Evolutionary conservation across 2,888 invertebrate species (phyloP), one percentile per base, ranked within the genome.

Genomic region (Lottia scabra): DNA sequence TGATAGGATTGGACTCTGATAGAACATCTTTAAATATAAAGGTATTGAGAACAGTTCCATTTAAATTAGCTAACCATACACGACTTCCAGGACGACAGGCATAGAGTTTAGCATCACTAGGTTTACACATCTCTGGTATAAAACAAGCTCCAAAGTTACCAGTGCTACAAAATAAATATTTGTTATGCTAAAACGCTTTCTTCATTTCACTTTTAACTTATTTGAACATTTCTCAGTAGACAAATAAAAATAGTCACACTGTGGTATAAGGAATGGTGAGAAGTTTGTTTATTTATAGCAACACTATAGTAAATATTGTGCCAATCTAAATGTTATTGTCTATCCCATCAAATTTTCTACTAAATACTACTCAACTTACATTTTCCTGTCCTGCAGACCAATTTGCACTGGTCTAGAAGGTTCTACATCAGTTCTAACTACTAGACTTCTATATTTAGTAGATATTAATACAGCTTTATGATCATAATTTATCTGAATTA

Each of bases 331-430:
- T n/a, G n/a, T n/a, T n/a, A n/a, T n/a, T n/a, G n/a, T n/a, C n/a
- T n/a, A n/a, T n/a, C n/a, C n/a, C n/a, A n/a, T n/a, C n/a, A n/a
- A 38, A 38, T 38, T 38, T 38, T 30, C 30, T 38, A 38, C 38
- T 1, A 4, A 38, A 6, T 38, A 5, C 38, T 38, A 38, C 10
- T 38, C 23, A 62, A 74, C 83, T 77, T 76, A 85, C 87, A 81
- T 75, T 92, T 95, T 96, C 79, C 96, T 91, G 87, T 96, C 96
- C 87, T 95, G 94, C 87, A 94, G 94, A 62, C 96, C 97, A 75
- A 97, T 93, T 91, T 96, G 96, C 65, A 91, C 92, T 64, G 95
- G 92, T 80, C 75, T 72, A 16, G 92, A 92, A 2, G 83, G 91
- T 71, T 91, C 91, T 1, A 38, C 0, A 69, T 92, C 92, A 44